Evolutionary conservation across 2,113 vertebrate genomes (phyloP).

Genomic region (Macrotus californicus): DNA sequence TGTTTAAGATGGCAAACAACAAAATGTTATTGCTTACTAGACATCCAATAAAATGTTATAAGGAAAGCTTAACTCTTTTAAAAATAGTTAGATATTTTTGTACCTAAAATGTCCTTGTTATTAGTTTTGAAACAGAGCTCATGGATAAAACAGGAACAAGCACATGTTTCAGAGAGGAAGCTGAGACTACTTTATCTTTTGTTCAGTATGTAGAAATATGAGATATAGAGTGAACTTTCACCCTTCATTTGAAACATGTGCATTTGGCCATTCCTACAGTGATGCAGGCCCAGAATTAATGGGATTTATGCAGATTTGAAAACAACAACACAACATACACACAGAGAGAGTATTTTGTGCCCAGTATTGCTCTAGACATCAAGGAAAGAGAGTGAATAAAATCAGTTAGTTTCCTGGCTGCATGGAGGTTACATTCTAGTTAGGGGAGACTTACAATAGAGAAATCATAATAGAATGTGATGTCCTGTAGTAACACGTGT

Average conservation of each 20-base stretch:
- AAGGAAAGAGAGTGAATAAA: background rate
- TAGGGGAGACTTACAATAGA: background rate
- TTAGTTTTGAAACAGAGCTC: conserved; percentile 46
- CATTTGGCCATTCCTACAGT: background rate
- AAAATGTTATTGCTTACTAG: conserved; percentile 69
- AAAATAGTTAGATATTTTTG: conserved; percentile 46
- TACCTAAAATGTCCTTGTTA: conserved; percentile 64
- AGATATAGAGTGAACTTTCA: background rate
- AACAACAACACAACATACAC: background rate
- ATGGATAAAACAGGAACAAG: background rate
- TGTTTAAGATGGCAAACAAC: conserved; percentile 62
- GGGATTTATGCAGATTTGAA: background rate
- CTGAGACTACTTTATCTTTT: background rate
- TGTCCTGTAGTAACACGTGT: background rate
- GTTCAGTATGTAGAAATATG: background rate
- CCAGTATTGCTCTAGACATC: background rate
- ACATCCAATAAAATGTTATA: conserved; percentile 61
- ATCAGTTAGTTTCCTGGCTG: background rate
- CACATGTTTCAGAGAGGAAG: background rate
- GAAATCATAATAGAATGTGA: background rate
- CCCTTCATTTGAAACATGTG: background rate
- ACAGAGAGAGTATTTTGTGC: background rate
- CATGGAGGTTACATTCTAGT: background rate
- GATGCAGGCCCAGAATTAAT: background rate
- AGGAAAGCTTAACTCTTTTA: conserved; percentile 64